Conservation (phyloP, 1,140 invertebrate genomes). For the Aphelinus atriplicis region DNA sequence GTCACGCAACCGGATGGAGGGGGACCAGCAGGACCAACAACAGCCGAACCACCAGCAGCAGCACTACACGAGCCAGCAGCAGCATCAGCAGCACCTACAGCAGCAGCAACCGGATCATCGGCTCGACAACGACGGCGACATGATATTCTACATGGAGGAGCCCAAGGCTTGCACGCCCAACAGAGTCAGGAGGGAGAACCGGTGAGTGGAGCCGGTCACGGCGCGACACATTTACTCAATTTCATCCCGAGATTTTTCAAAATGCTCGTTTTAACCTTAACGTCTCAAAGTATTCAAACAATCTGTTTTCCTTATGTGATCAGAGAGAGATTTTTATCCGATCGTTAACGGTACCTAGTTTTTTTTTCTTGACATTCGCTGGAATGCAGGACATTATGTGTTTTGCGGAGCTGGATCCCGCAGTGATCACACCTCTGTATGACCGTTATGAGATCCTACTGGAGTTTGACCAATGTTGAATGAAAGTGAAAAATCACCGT, state of each 20-base stretch:
- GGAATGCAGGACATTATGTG: too few species aligned
- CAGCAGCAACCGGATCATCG: constrained; percentile 40
- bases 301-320: too few species aligned
- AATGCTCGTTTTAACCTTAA: constrained; percentile 8
- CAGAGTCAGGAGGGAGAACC: constrained; percentile 69
- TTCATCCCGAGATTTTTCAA: neutral
- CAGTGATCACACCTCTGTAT: too few species aligned
- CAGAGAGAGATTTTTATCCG: too few species aligned
- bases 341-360: too few species aligned
- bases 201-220: constrained; percentile 48
- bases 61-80: constrained; percentile 10
- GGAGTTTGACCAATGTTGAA: too few species aligned
- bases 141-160: constrained; percentile 78
- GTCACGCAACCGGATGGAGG: constrained; percentile 76
- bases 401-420: too few species aligned
- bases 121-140: constrained; percentile 73
- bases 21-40: constrained; percentile 50
- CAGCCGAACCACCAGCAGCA: constrained; percentile 52
- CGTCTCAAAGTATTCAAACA: neutral
- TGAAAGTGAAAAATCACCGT: too few species aligned
- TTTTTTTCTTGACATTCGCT: too few species aligned
- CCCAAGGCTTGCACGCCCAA: constrained; percentile 75
- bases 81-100: constrained; percentile 17
- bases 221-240: constrained; percentile 1
- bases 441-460: too few species aligned